These are phyloP conservation scores for Clarias platycephalus DNA, from an alignment of 2,797 vertebrate species.

Conservation along the genomic window DNA sequence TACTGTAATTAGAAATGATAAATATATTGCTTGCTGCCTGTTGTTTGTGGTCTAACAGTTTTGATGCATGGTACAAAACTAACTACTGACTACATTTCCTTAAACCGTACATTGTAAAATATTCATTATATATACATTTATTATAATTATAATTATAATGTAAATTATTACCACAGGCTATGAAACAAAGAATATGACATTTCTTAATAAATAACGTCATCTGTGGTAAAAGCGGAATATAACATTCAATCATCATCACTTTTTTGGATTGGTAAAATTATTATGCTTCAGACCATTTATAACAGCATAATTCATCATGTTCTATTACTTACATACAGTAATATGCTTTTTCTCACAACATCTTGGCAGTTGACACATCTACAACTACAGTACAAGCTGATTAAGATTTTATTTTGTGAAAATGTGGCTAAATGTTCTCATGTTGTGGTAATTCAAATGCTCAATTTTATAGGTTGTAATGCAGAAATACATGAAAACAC, in stretches of 20 bases:
- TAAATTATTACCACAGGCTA: neutral
- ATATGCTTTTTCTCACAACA: neutral
- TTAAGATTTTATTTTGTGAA: neutral
- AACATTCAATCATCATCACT: neutral
- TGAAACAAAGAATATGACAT: neutral
- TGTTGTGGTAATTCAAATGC: neutral
- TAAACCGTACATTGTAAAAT: neutral
- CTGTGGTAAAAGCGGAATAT: neutral
- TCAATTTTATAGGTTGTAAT: neutral
- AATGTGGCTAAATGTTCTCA: neutral
- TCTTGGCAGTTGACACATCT: neutral
- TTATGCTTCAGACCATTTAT: neutral
- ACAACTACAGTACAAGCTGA: neutral
- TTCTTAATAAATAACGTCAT: neutral
- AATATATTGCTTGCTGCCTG: neutral
- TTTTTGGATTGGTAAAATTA: neutral
- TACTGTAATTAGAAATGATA: neutral
- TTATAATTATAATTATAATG: too few species aligned
- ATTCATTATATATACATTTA: too few species aligned
- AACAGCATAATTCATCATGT: neutral
- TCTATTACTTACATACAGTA: neutral
- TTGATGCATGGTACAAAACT: conserved; percentile 1
- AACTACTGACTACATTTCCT: neutral
- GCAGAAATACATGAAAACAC: conserved; percentile 12
- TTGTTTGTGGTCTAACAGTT: neutral